phyloP scores from a whole-genome alignment of 1,140 invertebrate genomes.

The Sinella curviseta region DNA sequence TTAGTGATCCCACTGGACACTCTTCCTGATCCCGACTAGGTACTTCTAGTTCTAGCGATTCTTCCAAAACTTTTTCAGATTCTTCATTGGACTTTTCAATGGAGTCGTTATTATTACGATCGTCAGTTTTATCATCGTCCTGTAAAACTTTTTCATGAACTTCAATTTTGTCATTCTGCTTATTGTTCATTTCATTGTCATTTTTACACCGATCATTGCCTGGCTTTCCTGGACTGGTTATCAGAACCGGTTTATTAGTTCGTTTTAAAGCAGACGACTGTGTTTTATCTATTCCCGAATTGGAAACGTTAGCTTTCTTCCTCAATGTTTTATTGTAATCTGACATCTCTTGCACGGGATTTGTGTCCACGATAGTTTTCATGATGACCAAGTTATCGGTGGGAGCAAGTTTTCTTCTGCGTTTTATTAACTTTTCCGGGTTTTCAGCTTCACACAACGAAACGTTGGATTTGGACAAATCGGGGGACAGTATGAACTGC shows the following conservation, averaged over 20 bases:
- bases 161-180: not conserved
- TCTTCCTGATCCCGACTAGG: not conserved
- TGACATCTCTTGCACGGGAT: not conserved
- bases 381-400: too few species aligned
- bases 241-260: too few species aligned
- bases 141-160: not conserved
- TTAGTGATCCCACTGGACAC: not conserved
- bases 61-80: not conserved
- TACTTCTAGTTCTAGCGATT: not conserved
- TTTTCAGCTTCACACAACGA: not conserved
- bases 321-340: not conserved
- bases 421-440: not conserved
- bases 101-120: not conserved
- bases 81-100: too few species aligned
- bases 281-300: not conserved
- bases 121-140: not conserved
- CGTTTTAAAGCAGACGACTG: too few species aligned
- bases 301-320: not conserved
- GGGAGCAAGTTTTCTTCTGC: not conserved
- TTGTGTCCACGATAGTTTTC: not conserved
- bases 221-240: too few species aligned
- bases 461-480: not conserved
- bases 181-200: too few species aligned
- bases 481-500: not conserved
- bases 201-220: too few species aligned